These are phyloP conservation scores for Alectura lathami DNA, from an alignment of 2,113 vertebrate genomes.

Conservation along the genomic window DNA sequence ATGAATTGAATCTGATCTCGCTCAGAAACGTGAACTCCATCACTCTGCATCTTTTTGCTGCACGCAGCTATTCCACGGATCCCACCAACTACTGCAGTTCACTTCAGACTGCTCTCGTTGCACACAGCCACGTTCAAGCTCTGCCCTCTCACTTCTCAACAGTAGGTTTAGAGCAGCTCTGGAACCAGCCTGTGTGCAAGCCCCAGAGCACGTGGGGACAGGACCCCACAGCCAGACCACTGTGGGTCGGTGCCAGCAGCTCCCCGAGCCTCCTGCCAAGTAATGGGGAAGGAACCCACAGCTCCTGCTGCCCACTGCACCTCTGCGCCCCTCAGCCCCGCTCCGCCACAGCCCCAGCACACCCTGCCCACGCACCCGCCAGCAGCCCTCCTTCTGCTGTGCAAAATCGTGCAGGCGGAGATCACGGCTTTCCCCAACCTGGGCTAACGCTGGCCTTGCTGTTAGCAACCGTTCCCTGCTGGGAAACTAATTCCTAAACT, in stretches of 20 bases:
- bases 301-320: background rate
- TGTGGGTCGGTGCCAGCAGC: background rate
- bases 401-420: rapidly evolving
- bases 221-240: background rate
- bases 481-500: background rate
- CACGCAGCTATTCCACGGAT: rapidly evolving
- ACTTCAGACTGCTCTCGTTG: background rate
- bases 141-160: rapidly evolving
- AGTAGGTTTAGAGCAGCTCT: background rate
- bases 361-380: background rate
- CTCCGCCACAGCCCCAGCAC: background rate
- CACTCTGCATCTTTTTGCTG: background rate
- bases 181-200: background rate
- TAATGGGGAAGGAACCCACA: background rate
- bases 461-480: background rate
- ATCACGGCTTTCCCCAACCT: background rate
- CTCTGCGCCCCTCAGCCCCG: background rate
- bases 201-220: rapidly evolving
- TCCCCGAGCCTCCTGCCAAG: background rate
- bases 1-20: background rate
- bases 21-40: rapidly evolving
- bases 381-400: rapidly evolving
- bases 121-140: background rate
- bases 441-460: background rate
- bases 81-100: background rate